These are phyloP conservation scores for Malurus melanocephalus DNA, from an alignment of 2,113 vertebrate genomes.

Conservation along the genomic window DNA sequence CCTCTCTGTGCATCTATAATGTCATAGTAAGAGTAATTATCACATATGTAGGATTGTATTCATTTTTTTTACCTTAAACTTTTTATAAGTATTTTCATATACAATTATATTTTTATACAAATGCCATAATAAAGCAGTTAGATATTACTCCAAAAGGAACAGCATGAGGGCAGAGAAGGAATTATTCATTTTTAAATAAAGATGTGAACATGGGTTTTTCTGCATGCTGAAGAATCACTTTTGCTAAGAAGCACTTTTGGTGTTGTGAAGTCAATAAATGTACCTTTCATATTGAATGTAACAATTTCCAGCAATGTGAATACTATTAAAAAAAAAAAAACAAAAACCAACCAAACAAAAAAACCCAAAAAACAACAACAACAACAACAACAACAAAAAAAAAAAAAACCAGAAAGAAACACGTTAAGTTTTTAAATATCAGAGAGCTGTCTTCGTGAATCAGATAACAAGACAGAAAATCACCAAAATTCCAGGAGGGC, in stretches of 20 bases:
- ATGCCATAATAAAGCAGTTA: not conserved
- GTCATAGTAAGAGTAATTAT: not conserved
- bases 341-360: not conserved
- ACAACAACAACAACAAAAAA: no score
- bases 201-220: not conserved
- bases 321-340: not conserved
- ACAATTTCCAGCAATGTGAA: not conserved
- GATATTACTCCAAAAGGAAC: not conserved
- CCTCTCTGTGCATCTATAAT: not conserved
- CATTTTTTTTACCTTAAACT: not conserved
- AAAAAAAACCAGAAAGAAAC: no score
- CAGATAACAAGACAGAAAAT: constrained; percentile 5
- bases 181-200: not conserved
- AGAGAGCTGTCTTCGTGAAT: not conserved
- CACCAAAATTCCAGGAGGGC: constrained; percentile 13
- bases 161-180: not conserved
- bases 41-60: not conserved
- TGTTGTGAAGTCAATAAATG: not conserved
- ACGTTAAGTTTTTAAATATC: not conserved
- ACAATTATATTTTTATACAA: not conserved
- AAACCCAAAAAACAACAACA: no score
- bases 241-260: not conserved
- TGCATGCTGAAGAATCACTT: not conserved
- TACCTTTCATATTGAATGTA: not conserved
- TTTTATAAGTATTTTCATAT: not conserved